Percentiles rank a stretch among this genome's conserved stretches.
Conservation (phyloP, 2,113 vertebrate genomes). For the Melanostigma gelatinosum region DNA sequence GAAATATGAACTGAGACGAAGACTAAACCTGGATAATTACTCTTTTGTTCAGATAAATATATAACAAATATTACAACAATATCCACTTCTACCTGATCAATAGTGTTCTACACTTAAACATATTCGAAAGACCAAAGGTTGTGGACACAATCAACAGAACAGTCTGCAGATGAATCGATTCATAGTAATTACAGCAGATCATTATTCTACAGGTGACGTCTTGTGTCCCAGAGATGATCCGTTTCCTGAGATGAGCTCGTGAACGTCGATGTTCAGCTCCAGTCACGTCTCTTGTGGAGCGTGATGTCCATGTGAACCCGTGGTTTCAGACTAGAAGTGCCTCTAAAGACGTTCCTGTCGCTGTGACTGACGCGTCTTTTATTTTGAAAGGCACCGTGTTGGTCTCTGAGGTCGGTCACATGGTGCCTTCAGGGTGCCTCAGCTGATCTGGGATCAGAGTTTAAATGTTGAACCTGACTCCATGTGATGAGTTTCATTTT, state of each 20-base stretch:
- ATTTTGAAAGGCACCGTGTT: conserved; percentile 6
- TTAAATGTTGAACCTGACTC: neutral
- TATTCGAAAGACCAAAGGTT: too few species aligned
- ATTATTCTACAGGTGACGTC: too few species aligned
- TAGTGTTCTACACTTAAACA: neutral
- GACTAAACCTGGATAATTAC: neutral
- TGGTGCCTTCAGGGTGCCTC: conserved; percentile 31
- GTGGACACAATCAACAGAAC: too few species aligned
- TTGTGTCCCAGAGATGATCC: too few species aligned
- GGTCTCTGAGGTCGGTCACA: conserved; percentile 38
- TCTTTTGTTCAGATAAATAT: neutral
- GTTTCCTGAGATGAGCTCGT: too few species aligned
- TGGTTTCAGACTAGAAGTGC: conserved; percentile 9
- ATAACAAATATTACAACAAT: too few species aligned
- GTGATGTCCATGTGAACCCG: neutral
- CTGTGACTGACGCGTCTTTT: too few species aligned
- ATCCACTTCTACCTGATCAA: neutral
- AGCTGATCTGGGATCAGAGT: neutral
- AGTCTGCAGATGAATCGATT: too few species aligned
- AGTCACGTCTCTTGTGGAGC: too few species aligned
- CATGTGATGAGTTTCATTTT: conserved; percentile 34
- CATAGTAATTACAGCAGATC: too few species aligned
- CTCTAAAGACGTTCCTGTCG: neutral
- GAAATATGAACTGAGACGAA: too few species aligned
- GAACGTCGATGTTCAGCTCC: too few species aligned